A percentile compares a stretch with the other conserved stretches of the same genome.
Evolutionary conservation across 2,113 vertebrate genomes (phyloP).

Genomic region (Noturus placidus): DNA sequence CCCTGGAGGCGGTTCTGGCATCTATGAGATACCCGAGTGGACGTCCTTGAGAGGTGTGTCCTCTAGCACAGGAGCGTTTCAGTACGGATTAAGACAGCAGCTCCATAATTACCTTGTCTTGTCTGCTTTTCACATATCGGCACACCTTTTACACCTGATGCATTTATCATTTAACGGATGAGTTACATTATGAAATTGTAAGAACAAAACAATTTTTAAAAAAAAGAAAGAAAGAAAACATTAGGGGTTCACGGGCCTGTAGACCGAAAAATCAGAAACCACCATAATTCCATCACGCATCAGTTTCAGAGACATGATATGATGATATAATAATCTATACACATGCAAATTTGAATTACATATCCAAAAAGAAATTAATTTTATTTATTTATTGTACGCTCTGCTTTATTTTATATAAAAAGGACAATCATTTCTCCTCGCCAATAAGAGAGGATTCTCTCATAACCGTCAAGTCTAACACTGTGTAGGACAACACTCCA

Average conservation of each 20-base stretch:
- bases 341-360: not conserved
- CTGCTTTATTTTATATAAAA: not conserved
- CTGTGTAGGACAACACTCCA: not conserved
- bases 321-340: not conserved
- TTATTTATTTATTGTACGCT: not conserved
- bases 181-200: not conserved
- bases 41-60: conserved; percentile 39
- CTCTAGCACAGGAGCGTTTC: conserved; percentile 34
- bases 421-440: not conserved
- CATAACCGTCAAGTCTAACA: not conserved
- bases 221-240: not conserved
- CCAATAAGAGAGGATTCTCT: not conserved
- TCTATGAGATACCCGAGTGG: conserved; percentile 42
- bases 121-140: not conserved
- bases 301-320: not conserved
- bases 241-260: not conserved
- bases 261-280: not conserved
- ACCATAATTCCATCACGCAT: not conserved
- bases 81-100: not conserved
- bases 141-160: not conserved
- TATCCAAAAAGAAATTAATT: not conserved
- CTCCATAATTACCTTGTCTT: not conserved
- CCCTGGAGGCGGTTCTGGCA: conserved; percentile 40
- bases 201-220: not conserved
- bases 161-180: not conserved